Evolutionary conservation across 2,888 invertebrate species (phyloP).

Genomic region (Drosophila flavopinicola): DNA sequence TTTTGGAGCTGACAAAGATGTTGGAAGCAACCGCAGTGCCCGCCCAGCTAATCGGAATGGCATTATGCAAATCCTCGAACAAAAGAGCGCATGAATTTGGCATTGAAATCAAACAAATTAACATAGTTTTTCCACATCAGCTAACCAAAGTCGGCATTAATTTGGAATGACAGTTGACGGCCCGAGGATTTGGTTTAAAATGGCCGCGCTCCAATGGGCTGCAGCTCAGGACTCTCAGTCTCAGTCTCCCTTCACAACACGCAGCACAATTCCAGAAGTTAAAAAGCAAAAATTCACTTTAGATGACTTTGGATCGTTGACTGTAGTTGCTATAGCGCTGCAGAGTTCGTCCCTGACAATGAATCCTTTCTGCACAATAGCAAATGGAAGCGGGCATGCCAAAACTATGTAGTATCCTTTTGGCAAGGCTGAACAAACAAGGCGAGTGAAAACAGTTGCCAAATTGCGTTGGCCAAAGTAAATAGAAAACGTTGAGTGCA

Average conservation of each 20-base stretch:
- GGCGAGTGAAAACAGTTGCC: slow-evolving; percentile 66
- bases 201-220: slow-evolving; percentile 41
- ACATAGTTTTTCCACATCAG: slow-evolving; percentile 80
- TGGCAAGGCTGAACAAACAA: slow-evolving; percentile 75
- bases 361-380: too few relatives aligned
- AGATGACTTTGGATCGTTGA: slow-evolving; percentile 73
- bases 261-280: slow-evolving; percentile 75
- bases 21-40: slow-evolving; percentile 27
- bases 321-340: slow-evolving; percentile 28
- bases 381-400: slow-evolving; percentile 42
- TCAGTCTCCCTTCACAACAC: slow-evolving; percentile 5
- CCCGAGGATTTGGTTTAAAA: slow-evolving; percentile 30
- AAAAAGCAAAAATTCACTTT: slow-evolving; percentile 83
- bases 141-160: slow-evolving; percentile 72
- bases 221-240: background rate
- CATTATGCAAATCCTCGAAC: slow-evolving; percentile 66
- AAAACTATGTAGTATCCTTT: slow-evolving; percentile 57
- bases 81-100: slow-evolving; percentile 43
- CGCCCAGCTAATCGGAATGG: slow-evolving; percentile 46
- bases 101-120: slow-evolving; percentile 66
- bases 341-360: slow-evolving; percentile 28
- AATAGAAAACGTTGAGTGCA: slow-evolving; percentile 59
- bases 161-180: slow-evolving; percentile 39
- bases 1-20: slow-evolving; percentile 1
- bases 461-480: slow-evolving; percentile 76